These are phyloP conservation scores for Elymnias hypermnestra DNA, from an alignment of 1,140 invertebrate genomes.

Conservation along the genomic window DNA sequence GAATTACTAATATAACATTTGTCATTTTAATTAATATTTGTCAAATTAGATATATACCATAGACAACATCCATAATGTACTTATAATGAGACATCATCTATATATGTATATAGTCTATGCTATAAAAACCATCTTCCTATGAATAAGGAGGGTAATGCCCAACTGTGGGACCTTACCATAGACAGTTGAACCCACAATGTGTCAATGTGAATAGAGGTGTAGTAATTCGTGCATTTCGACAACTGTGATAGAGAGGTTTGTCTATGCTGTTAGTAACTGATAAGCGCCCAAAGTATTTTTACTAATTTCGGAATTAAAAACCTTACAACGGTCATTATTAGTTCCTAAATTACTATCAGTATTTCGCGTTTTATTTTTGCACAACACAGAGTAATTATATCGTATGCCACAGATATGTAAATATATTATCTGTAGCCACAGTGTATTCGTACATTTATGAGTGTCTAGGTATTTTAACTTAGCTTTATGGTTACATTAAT, in stretches of 20 bases:
- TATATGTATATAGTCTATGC: no score
- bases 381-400: slow-evolving; percentile 9
- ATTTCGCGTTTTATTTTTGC: slow-evolving; percentile 33
- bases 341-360: slow-evolving; percentile 72
- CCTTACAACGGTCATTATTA: slow-evolving; percentile 37
- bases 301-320: slow-evolving; percentile 35
- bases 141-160: no score
- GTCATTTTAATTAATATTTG: no score
- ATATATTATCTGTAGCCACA: slow-evolving; percentile 11
- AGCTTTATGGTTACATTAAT: slow-evolving; percentile 4
- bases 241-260: slow-evolving; percentile 72
- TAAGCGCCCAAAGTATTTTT: slow-evolving; percentile 25
- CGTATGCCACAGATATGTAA: neutral
- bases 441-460: slow-evolving; percentile 8
- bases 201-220: slow-evolving; percentile 16
- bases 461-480: slow-evolving; percentile 11
- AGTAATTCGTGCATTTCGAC: slow-evolving; percentile 58
- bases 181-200: slow-evolving; percentile 6
- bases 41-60: no score
- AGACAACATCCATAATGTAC: no score
- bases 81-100: no score
- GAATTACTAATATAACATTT: no score
- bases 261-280: slow-evolving; percentile 41
- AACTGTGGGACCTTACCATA: no score
- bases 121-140: no score